Base-by-base conservation (phyloP, 1,140 invertebrate genomes). In the Oscheius sp. region DNA sequence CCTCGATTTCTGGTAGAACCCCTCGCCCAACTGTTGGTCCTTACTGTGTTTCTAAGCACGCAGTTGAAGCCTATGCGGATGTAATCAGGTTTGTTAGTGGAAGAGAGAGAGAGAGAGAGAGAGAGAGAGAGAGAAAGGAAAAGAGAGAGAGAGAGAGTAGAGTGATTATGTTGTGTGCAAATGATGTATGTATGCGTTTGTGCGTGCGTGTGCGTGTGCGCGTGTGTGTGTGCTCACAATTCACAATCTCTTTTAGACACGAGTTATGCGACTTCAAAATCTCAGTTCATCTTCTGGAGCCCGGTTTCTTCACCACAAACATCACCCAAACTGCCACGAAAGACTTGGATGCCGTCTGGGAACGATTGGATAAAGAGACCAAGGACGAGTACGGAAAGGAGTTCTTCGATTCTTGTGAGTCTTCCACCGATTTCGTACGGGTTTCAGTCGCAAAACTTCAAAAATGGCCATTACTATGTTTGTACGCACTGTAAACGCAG, bases 1-100 rank as follows among this genome's bases (percentile, higher is more conserved):
- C 71, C 2, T 68, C 65, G 10, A 63, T 73, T 32, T 68, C 65
- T 29, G 71, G 71, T 3, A 3, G 71, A 73, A 73, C 71, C 45
- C 71, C 71, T 34, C 63, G 71, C 32, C 71, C 71, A 36, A 73
- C 71, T 10, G 71, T 73, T n/a, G 71, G 71, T 23, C 71, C 71
- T 3, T 73, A 73, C 28, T 73, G 71, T 23, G 71, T 73, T 10
- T 70, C 65, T 2, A 73, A 73, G 49, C 71, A 73, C 49, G 71
- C 71, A 2, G 65, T 73, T 4, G 71, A 73, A 26, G 71, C 71
- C 28, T 73, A 73, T 31, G 71, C 52, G 23, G 71, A 63, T 1
- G 61, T 63, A 32, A 34, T 63, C 1, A 10, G 61, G 61, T 63
- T 32, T 29, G 10, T 63, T 34, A 55, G 23, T 34, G 10, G 10